A percentile compares a stretch with the other conserved stretches of the same genome.
Evolutionary conservation across 2,888 invertebrate species (phyloP).

Genomic region (Caradrina clavipalpis): DNA sequence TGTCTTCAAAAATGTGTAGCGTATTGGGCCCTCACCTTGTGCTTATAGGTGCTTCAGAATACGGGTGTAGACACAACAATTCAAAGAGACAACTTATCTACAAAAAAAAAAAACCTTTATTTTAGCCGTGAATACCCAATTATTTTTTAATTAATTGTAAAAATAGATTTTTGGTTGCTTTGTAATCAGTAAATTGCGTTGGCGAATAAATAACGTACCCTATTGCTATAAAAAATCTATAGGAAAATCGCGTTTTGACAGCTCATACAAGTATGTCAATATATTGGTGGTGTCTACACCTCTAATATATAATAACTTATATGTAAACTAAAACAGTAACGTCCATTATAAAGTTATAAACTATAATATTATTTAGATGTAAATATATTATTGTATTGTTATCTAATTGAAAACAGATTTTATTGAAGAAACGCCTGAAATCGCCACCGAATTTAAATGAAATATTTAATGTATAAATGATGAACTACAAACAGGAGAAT

Average conservation of each 20-base stretch:
- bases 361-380: slow-evolving; percentile 50
- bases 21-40: slow-evolving; percentile 29
- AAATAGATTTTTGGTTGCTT: too few species aligned
- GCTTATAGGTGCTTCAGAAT: slow-evolving; percentile 57
- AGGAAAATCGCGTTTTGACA: too few species aligned
- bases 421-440: slow-evolving; percentile 54
- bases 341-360: slow-evolving; percentile 61
- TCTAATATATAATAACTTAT: slow-evolving; percentile 23
- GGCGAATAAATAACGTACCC: too few species aligned
- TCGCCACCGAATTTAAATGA: slow-evolving; percentile 61
- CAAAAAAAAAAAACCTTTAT: too few species aligned
- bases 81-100: too few species aligned
- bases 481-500: slow-evolving; percentile 12
- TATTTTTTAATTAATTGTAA: too few species aligned
- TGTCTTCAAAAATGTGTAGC: background rate
- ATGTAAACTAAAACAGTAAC: slow-evolving; percentile 49
- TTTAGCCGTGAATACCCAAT: too few species aligned
- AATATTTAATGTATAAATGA: slow-evolving; percentile 27
- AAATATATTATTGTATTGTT: slow-evolving; percentile 61
- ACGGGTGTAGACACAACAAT: too few species aligned
- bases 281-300: too few species aligned
- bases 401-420: slow-evolving; percentile 61
- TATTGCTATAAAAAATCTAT: too few species aligned
- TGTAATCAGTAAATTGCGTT: too few species aligned
- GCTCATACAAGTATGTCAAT: too few species aligned